Conservation (phyloP, 2,888 invertebrate genomes). For the Thysanoteuthis rhombus region DNA sequence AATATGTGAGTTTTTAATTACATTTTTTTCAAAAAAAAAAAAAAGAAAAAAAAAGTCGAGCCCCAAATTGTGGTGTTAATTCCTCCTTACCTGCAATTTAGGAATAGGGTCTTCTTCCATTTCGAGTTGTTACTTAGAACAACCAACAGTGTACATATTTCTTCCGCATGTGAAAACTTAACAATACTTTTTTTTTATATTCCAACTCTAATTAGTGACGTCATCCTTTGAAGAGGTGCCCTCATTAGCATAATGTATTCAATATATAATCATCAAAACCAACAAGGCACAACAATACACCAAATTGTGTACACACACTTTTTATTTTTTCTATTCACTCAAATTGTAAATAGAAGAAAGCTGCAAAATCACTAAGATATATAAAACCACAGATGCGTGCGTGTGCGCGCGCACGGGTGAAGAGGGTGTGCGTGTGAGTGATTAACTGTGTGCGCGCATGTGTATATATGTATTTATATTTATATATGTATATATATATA, state of each 20-base stretch:
- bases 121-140: conserved; percentile 47
- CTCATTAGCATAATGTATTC: conserved; percentile 63
- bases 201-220: conserved; percentile 66
- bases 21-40: too few species aligned
- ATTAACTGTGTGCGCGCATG: not conserved
- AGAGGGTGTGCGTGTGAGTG: not conserved
- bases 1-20: conserved; percentile 34
- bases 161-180: conserved; percentile 43
- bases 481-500: not conserved
- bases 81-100: conserved; percentile 51
- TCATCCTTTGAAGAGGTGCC: conserved; percentile 55
- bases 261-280: not conserved
- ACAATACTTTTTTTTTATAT: conserved; percentile 62
- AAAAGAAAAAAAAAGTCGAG: conserved; percentile 36
- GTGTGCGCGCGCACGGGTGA: not conserved
- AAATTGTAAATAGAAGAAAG: not conserved
- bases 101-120: conserved; percentile 48
- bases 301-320: not conserved
- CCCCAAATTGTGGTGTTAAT: not conserved
- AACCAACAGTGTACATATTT: conserved; percentile 47
- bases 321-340: conserved; percentile 19
- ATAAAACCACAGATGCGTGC: not conserved
- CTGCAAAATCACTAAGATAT: not conserved
- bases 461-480: not conserved
- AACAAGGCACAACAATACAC: not conserved